phyloP scores from a whole-genome alignment of 1,140 invertebrate species.

The Caenorhabditis elegans region WBcel235 BX284605.5:11445001-11445500 shows the following conservation, averaged over 20 bases:
- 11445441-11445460: constrained; percentile 22
- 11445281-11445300: not conserved
- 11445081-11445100: no score
- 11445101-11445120: no score
- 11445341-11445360: constrained; percentile 14
- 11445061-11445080: no score
- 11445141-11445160: no score
- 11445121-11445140: no score
- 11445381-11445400: not conserved
- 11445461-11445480: constrained; percentile 32
- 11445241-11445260: not conserved
- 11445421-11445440: constrained; percentile 9
- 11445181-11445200: no score
- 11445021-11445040: no score
- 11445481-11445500: constrained; percentile 17
- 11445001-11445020: no score
- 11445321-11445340: constrained; percentile 17
- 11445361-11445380: not conserved
- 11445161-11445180: no score
- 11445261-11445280: not conserved
- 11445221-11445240: no score
- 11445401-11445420: constrained; percentile 3
- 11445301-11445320: not conserved
- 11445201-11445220: no score
- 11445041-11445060: no score